Percentiles rank a stretch among this genome's conserved stretches.
phyloP scores from a whole-genome alignment of 2,113 vertebrate species.

The Thomomys bottae region DNA sequence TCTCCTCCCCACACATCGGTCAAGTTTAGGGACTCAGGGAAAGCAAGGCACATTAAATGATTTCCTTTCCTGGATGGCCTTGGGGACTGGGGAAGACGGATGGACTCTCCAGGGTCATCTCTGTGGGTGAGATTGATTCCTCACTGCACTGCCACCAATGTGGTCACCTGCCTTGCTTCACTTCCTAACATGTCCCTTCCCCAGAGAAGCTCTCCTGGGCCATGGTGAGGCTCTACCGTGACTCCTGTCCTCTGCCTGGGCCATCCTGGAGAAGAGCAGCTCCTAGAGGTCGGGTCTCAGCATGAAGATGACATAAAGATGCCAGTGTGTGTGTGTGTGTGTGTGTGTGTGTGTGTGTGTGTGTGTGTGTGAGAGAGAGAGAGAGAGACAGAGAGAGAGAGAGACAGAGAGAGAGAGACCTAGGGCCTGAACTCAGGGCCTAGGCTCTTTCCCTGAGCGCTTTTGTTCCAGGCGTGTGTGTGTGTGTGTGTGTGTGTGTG shows the following conservation, averaged over 20 bases:
- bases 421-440: too few species aligned
- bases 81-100: accelerated
- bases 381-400: too few species aligned
- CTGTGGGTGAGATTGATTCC: accelerated
- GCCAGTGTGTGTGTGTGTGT: too few species aligned
- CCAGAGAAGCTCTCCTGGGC: neutral
- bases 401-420: too few species aligned
- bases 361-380: too few species aligned
- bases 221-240: accelerated
- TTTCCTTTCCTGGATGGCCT: neutral
- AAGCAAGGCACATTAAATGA: neutral
- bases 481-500: too few species aligned
- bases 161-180: neutral
- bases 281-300: neutral
- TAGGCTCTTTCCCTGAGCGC: too few species aligned
- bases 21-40: neutral
- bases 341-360: too few species aligned
- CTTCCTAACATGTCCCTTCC: neutral
- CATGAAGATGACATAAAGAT: accelerated
- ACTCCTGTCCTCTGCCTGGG: accelerated
- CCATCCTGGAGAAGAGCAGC: neutral
- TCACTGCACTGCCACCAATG: accelerated
- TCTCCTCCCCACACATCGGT: neutral
- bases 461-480: too few species aligned
- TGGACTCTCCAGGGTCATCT: accelerated